Percentiles rank a stretch among this genome's conserved stretches.
Conservation (phyloP, 2,113 vertebrate genomes). For the Centropus unirufus region DNA sequence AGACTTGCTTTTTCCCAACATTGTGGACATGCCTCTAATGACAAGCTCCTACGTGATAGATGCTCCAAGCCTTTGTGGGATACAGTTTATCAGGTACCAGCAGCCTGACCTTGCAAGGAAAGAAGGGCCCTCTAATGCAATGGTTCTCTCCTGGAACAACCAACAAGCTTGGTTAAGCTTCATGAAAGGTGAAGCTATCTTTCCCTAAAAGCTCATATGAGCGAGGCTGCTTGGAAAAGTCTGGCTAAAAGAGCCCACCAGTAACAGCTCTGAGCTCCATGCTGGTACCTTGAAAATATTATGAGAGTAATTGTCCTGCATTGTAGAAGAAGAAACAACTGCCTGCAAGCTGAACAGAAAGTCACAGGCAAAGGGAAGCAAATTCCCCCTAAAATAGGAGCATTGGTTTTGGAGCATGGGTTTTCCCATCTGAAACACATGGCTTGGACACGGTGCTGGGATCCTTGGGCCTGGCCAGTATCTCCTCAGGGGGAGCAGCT, state of each 20-base stretch:
- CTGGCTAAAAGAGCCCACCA: neutral
- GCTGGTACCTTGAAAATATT: neutral
- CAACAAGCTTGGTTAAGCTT: neutral
- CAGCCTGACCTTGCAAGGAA: neutral
- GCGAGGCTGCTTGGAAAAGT: neutral
- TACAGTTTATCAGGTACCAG: neutral
- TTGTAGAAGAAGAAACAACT: neutral
- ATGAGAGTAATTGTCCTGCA: rapidly evolving
- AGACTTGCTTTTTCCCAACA: neutral
- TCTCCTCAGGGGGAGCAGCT: neutral
- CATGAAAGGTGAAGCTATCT: neutral
- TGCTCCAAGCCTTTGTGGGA: neutral
- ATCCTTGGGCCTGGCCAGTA: neutral
- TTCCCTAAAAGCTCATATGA: neutral
- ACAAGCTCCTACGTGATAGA: neutral
- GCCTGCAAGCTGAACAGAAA: neutral
- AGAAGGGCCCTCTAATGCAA: neutral
- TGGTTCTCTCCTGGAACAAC: neutral
- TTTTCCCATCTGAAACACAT: neutral
- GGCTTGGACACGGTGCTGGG: neutral
- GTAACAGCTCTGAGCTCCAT: neutral
- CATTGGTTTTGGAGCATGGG: too few relatives aligned
- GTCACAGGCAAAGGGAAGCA: neutral
- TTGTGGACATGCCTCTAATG: neutral
- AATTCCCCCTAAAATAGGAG: neutral